Conservation (phyloP, 2,113 vertebrate species). For the Hippocampus comes region DNA sequence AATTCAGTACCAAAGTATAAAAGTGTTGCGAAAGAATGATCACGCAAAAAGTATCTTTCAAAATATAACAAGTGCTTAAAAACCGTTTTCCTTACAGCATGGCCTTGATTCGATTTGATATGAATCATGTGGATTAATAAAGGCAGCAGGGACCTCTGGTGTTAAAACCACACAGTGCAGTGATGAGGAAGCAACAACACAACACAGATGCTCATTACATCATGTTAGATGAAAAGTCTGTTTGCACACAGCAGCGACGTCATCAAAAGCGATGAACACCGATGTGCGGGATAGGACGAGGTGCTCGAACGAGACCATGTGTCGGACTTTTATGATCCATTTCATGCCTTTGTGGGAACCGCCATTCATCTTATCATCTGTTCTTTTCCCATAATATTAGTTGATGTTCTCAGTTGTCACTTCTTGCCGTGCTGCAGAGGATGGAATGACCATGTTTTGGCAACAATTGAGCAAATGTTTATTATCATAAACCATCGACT, state of each 20-base stretch:
- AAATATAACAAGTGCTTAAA: not conserved
- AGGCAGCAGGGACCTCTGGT: conserved; percentile 6
- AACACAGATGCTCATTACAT: not conserved
- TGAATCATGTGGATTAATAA: not conserved
- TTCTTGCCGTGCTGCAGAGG: not conserved
- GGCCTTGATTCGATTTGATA: not conserved
- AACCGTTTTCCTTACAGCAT: not conserved
- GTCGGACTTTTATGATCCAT: not conserved
- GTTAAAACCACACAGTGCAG: not conserved
- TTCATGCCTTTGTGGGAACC: not conserved
- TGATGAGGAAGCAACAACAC: not conserved
- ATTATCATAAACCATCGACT: not conserved
- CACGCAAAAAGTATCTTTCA: too few relatives aligned
- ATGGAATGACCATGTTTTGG: conserved; percentile 18
- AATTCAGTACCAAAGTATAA: too few relatives aligned
- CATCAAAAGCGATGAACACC: not conserved
- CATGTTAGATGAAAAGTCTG: not conserved
- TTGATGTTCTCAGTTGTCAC: not conserved
- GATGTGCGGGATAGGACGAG: too few relatives aligned
- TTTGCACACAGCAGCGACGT: not conserved
- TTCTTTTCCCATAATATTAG: not conserved
- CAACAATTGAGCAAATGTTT: not conserved
- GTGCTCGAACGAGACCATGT: not conserved
- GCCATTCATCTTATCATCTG: not conserved
- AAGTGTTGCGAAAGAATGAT: not conserved